Conservation (phyloP, 2,888 invertebrate species). For the Clitarchus hookeri region DNA sequence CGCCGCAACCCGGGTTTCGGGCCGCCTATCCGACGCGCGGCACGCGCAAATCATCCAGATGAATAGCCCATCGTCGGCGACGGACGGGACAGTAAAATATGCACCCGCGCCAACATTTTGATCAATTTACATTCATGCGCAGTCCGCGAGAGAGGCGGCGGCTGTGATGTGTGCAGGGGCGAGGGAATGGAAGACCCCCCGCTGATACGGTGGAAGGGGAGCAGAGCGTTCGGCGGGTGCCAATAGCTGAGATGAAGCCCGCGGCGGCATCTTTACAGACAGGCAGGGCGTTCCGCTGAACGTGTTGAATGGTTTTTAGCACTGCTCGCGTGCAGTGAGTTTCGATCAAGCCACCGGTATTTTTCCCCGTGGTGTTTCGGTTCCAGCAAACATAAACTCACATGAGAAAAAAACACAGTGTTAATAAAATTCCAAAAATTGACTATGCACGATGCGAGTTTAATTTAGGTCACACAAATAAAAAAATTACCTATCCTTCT, state of each 20-base stretch:
- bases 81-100: slow-evolving; percentile 37
- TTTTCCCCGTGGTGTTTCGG: too few species aligned
- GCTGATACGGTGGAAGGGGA: not conserved
- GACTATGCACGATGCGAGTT: too few species aligned
- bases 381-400: too few species aligned
- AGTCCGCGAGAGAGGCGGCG: not conserved
- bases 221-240: not conserved
- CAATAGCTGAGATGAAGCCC: not conserved
- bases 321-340: too few species aligned
- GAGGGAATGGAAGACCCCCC: not conserved
- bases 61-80: slow-evolving; percentile 34
- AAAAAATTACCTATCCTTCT: too few species aligned
- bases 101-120: slow-evolving; percentile 35
- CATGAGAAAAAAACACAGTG: too few species aligned
- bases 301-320: too few species aligned
- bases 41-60: slow-evolving; percentile 42
- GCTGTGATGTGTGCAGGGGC: not conserved
- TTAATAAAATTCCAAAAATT: too few species aligned
- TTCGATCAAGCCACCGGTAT: too few species aligned
- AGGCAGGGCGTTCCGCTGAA: too few species aligned
- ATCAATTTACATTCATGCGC: slow-evolving; percentile 24
- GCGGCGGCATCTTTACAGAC: not conserved
- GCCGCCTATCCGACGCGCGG: not conserved
- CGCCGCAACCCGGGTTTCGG: too few species aligned
- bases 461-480: too few species aligned